phyloP scores from a whole-genome alignment of 2,797 vertebrate species.

The Cygnus olor region DNA sequence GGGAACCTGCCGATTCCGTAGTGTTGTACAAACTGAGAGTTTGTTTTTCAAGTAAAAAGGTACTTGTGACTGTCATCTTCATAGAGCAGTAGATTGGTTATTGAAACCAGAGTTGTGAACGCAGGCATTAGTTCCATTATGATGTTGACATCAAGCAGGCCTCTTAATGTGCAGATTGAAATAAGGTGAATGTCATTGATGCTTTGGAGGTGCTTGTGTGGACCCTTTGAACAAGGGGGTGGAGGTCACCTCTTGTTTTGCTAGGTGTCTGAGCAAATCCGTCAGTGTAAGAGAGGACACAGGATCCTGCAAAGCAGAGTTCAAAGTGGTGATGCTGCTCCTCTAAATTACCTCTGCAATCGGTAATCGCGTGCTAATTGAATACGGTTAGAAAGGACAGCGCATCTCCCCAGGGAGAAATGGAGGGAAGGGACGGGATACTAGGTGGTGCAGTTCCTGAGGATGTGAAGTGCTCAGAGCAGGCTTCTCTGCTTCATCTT shows the following conservation, averaged over 20 bases:
- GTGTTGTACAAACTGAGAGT: neutral
- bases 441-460: neutral
- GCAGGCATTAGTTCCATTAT: neutral
- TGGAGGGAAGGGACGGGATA: neutral
- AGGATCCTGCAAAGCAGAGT: neutral
- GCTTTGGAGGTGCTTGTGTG: neutral
- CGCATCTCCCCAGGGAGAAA: neutral
- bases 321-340: neutral
- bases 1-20: neutral
- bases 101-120: neutral
- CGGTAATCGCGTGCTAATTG: neutral
- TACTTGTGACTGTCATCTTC: neutral
- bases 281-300: neutral
- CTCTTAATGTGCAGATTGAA: neutral
- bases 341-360: neutral
- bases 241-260: neutral
- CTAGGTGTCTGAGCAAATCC: neutral
- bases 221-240: neutral
- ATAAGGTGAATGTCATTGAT: accelerated
- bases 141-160: neutral
- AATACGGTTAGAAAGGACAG: neutral
- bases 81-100: neutral
- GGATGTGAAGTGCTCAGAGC: neutral
- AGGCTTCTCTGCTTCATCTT: neutral
- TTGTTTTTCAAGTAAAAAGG: neutral